Evolutionary conservation across 2,113 vertebrate genomes (phyloP).

Genomic region (Cercocebus atys): DNA sequence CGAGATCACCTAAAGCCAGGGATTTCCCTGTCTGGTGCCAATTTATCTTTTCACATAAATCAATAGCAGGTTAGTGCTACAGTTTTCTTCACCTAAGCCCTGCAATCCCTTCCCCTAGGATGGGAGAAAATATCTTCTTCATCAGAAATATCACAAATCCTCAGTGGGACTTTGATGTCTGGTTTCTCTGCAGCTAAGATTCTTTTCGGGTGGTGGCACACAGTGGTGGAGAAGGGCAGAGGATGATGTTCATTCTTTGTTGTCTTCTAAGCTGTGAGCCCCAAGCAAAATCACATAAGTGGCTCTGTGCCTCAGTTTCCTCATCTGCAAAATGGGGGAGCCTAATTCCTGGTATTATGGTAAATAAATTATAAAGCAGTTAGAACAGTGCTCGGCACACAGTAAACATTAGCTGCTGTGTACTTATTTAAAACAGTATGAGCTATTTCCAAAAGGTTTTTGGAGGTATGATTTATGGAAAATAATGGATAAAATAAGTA

Average conservation of each 20-base stretch:
- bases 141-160: neutral
- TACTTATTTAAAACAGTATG: neutral
- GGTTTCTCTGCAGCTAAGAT: neutral
- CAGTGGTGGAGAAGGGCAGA: neutral
- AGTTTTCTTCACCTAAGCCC: conserved; percentile 49
- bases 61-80: conserved; percentile 17
- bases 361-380: neutral
- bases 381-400: neutral
- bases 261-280: neutral
- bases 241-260: neutral
- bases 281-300: rapidly evolving
- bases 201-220: neutral
- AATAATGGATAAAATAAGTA: neutral
- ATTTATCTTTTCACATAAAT: conserved; percentile 66
- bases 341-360: neutral
- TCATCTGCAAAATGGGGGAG: neutral
- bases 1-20: conserved; percentile 53
- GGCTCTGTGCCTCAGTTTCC: neutral
- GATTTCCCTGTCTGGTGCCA: conserved; percentile 71
- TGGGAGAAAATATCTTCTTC: conserved; percentile 34
- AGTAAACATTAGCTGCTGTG: neutral
- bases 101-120: conserved; percentile 31
- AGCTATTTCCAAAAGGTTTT: neutral
- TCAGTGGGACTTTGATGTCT: neutral
- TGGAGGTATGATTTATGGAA: neutral